Conservation (phyloP, 37 sponge, comb jelly and placozoan species). For the Lycopodina hypogea region DNA sequence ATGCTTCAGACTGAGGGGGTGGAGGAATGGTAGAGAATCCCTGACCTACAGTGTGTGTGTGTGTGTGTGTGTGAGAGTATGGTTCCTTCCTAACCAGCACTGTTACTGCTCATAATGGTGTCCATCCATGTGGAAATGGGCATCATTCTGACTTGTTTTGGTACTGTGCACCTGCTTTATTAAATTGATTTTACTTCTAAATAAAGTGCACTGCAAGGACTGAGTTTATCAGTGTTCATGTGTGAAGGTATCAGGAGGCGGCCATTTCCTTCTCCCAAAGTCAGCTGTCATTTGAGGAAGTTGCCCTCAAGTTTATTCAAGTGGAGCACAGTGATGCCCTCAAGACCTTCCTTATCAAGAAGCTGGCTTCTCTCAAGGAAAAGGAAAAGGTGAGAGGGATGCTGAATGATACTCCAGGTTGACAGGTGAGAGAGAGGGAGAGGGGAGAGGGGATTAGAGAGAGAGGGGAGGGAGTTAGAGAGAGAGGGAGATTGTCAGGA, state of each 20-base stretch:
- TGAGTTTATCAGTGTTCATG: too few relatives aligned
- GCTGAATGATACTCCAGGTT: neutral
- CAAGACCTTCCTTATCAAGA: conserved; percentile 55
- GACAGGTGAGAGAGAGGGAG: neutral
- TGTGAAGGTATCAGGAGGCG: conserved; percentile 71
- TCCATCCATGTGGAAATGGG: too few relatives aligned
- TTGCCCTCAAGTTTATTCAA: conserved; percentile 87
- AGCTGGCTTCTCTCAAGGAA: conserved; percentile 43
- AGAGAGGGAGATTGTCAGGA: too few relatives aligned
- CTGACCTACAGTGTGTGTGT: neutral
- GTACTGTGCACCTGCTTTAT: too few relatives aligned
- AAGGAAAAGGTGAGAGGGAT: conserved; percentile 6
- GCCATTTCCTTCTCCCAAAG: conserved; percentile 82
- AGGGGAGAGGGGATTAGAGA: too few relatives aligned
- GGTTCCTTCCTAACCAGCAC: neutral
- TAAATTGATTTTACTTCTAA: too few relatives aligned
- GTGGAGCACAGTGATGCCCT: conserved; percentile 68
- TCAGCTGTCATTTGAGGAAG: conserved; percentile 91
- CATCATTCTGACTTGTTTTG: too few relatives aligned
- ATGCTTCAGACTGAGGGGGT: too few relatives aligned
- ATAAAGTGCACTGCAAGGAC: too few relatives aligned
- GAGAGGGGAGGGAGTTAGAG: neutral
- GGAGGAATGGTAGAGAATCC: too few relatives aligned
- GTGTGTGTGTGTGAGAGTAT: neutral
- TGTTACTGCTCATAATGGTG: too few relatives aligned